These are phyloP conservation scores for Lycodopsis pacificus DNA, from an alignment of 2,797 vertebrate species.

Conservation along the genomic window DNA sequence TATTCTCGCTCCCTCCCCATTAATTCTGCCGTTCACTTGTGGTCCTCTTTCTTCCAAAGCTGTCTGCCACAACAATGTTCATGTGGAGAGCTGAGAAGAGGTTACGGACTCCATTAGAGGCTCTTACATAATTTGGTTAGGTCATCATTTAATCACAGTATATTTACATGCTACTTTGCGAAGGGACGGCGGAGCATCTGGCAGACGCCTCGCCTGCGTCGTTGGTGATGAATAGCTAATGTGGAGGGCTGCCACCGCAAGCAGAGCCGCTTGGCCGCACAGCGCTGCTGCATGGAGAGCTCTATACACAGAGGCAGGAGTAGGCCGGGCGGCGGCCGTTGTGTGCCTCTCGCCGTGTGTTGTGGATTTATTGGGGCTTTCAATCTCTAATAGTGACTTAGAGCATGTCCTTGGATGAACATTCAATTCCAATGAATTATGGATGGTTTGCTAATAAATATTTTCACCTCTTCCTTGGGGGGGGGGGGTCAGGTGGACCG, in stretches of 20 bases:
- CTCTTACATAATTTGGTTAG: constrained; percentile 69
- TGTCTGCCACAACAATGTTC: constrained; percentile 48
- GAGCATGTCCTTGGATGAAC: constrained; percentile 55
- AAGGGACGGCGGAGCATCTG: constrained; percentile 60
- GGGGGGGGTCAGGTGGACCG: background rate
- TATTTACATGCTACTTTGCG: constrained; percentile 69
- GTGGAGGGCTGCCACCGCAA: constrained; percentile 35
- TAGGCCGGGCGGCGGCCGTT: constrained; percentile 43
- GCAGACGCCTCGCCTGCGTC: constrained; percentile 44
- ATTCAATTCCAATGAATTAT: constrained; percentile 58
- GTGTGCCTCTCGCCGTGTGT: constrained; percentile 29
- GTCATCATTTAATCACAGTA: constrained; percentile 69
- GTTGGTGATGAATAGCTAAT: constrained; percentile 45
- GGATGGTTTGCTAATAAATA: constrained; percentile 62
- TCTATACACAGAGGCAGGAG: constrained; percentile 36
- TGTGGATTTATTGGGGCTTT: constrained; percentile 55
- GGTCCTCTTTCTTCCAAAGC: constrained; percentile 30
- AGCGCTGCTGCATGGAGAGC: background rate
- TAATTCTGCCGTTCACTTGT: constrained; percentile 37
- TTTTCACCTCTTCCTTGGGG: constrained; percentile 33
- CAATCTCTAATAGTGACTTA: constrained; percentile 50
- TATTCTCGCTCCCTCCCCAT: constrained; percentile 32
- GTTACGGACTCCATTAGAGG: constrained; percentile 70
- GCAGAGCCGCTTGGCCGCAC: constrained; percentile 14
- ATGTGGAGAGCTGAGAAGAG: constrained; percentile 38